Evolutionary conservation across 2,888 invertebrate species (phyloP), one percentile per base, ranked within the genome.

Genomic region (Protodeltote pygarga): DNA sequence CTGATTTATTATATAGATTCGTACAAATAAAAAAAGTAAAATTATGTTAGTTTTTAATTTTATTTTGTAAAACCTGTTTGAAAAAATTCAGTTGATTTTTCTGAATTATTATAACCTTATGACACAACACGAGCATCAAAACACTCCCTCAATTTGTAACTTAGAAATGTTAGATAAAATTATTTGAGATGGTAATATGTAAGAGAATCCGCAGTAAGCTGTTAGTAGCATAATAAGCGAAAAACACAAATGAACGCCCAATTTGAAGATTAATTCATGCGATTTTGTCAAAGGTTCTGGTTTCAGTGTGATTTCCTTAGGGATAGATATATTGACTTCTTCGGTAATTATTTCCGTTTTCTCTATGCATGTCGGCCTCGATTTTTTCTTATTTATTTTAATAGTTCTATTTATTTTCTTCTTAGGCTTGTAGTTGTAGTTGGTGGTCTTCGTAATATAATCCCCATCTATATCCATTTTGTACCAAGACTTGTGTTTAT

Each of bases 401-500:
- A 2, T 5, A 16, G 5, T 34, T 10, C 10, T 23, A 3, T 3
- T 20, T 3, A 6, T 14, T 19, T 52, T 40, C 9, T 37, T 44
- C 20, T 51, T 59, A 0, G 35, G 34, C 5, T 33, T 11, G 14
- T 25, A 37, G 0, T 23, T 37, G 1, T 20, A 5, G 4, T 42
- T 37, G 3, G 2, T 16, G 2, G 11, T 0, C 64, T 63, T 74
- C 0, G 81, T 79, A 0, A 77, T 80, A 4, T 32, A 78, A 0
- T 50, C 68, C 0, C 76, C 78, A 0, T 79, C 79, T 0, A 80
- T 27, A 10, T 81, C 81, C 1, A 79, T 2, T 45, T 78, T 77
- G 39, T 81, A 81, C 81, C 81, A 81, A 0, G 81, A 81, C 20
- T 80, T 80, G 40, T 81, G 65, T 33, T 76, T 78, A 8, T 80